Percentiles rank a stretch among this genome's conserved stretches.
phyloP scores from a whole-genome alignment of 2,113 vertebrate species.

The Xiphias gladius region DNA sequence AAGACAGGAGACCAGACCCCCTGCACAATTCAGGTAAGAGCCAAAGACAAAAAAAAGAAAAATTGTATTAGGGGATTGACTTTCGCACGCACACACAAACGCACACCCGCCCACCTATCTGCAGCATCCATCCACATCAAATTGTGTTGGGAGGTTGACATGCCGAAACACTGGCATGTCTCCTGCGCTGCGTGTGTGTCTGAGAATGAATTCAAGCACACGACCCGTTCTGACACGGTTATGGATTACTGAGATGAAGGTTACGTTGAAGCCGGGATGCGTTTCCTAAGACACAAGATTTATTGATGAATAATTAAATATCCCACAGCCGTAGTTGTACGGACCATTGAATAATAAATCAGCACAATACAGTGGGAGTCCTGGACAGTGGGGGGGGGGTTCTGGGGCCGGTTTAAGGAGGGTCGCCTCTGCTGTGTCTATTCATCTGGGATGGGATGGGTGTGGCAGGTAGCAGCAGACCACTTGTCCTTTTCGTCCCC shows the following conservation, averaged over 20 bases:
- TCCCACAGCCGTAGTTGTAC: background rate
- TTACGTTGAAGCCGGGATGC: background rate
- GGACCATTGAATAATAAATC: conserved; percentile 18
- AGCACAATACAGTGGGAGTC: conserved; percentile 6
- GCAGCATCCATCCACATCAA: conserved; percentile 29
- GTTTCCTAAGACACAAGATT: conserved; percentile 15
- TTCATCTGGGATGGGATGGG: conserved; percentile 49
- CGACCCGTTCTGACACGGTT: conserved; percentile 8
- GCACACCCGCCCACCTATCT: no score
- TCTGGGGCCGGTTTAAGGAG: conserved; percentile 10
- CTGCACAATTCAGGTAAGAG: conserved; percentile 57
- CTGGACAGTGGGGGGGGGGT: conserved; percentile 16
- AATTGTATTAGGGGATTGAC: no score
- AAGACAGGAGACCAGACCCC: conserved; percentile 18
- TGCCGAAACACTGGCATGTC: conserved; percentile 53
- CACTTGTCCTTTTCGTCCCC: conserved; percentile 33
- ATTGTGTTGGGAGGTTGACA: background rate
- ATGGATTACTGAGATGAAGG: conserved; percentile 7
- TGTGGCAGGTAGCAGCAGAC: conserved; percentile 65
- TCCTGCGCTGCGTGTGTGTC: conserved; percentile 40
- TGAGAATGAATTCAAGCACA: conserved; percentile 11
- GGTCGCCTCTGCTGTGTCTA: conserved; percentile 32
- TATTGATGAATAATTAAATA: conserved; percentile 36
- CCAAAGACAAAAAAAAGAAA: background rate
- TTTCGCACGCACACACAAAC: conserved; percentile 1